A percentile compares a stretch with the other conserved stretches of the same genome.
Evolutionary conservation across 2,888 invertebrate genomes (phyloP).

Genomic region (Exephanes ischioxanthus): DNA sequence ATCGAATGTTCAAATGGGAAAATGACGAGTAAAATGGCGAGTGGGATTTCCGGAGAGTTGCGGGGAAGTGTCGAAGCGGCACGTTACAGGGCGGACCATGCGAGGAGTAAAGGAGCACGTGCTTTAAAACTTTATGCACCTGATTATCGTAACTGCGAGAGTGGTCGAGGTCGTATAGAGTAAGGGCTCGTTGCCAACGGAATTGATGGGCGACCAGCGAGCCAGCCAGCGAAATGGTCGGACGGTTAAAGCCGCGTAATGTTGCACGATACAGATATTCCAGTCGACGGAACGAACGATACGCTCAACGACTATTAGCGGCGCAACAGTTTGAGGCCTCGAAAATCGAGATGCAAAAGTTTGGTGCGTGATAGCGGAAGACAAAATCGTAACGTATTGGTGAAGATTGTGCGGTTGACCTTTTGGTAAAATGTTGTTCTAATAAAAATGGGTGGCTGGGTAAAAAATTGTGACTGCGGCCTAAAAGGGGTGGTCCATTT

Average conservation of each 20-base stretch:
- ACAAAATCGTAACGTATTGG: not conserved
- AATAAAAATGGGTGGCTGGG: too few relatives aligned
- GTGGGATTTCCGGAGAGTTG: not conserved
- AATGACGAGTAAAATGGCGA: slow-evolving; percentile 24
- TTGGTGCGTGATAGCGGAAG: not conserved
- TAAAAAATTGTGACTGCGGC: too few relatives aligned
- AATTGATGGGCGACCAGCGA: slow-evolving; percentile 62
- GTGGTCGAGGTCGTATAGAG: slow-evolving; percentile 34
- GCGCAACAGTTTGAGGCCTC: slow-evolving; percentile 58
- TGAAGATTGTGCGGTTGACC: not conserved
- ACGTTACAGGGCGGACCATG: not conserved
- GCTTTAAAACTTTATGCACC: slow-evolving; percentile 63
- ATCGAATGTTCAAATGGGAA: slow-evolving; percentile 28
- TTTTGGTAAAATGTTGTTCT: too few relatives aligned
- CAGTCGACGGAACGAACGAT: slow-evolving; percentile 39
- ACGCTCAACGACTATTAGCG: slow-evolving; percentile 40
- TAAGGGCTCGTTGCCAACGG: slow-evolving; percentile 61
- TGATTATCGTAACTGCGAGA: slow-evolving; percentile 57
- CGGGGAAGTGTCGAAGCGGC: slow-evolving; percentile 18
- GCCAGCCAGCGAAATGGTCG: slow-evolving; percentile 51
- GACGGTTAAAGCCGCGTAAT: slow-evolving; percentile 58
- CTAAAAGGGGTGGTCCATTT: too few relatives aligned
- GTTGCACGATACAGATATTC: slow-evolving; percentile 44
- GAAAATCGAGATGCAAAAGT: slow-evolving; percentile 21
- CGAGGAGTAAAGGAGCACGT: slow-evolving; percentile 70